A percentile compares a stretch with the other conserved stretches of the same genome.
Evolutionary conservation across 2,797 vertebrate species (phyloP).

Genomic region (Sitta carolinensis): DNA sequence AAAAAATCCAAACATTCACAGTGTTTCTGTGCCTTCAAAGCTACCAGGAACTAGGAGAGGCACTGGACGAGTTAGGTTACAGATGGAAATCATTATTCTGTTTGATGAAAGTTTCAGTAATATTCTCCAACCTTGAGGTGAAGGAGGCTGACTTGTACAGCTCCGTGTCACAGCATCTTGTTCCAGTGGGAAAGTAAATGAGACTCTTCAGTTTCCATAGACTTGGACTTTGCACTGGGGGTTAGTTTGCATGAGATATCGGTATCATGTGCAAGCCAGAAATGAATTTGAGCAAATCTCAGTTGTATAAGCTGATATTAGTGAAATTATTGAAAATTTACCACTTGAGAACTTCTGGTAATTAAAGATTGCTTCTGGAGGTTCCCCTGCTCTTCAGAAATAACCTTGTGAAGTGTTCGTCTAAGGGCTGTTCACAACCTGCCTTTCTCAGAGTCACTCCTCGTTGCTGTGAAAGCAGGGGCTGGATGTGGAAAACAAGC

Average conservation of each 20-base stretch:
- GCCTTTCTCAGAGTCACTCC: neutral
- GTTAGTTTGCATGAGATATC: constrained; percentile 22
- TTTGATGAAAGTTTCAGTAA: constrained; percentile 66
- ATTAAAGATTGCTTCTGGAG: constrained; percentile 51
- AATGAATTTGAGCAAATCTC: constrained; percentile 53
- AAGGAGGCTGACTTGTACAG: constrained; percentile 13
- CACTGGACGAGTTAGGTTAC: constrained; percentile 4
- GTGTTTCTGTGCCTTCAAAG: constrained; percentile 34
- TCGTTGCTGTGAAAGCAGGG: neutral
- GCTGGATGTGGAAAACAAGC: neutral
- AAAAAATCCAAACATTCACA: constrained; percentile 52
- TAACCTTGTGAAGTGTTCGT: constrained; percentile 15
- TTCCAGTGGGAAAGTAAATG: constrained; percentile 48
- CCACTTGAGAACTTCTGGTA: constrained; percentile 57
- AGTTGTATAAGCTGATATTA: constrained; percentile 39
- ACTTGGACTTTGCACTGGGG: constrained; percentile 19
- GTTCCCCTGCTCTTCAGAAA: constrained; percentile 17
- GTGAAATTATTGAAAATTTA: constrained; percentile 59
- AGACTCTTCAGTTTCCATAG: constrained; percentile 43
- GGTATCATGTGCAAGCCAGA: neutral
- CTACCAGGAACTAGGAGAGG: constrained; percentile 61
- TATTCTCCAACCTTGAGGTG: constrained; percentile 53
- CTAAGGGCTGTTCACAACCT: neutral
- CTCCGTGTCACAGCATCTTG: constrained; percentile 11
- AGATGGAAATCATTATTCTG: constrained; percentile 59